Base-by-base conservation (phyloP, 1,140 invertebrate genomes). In the Bombus vancouverensis region DNA sequence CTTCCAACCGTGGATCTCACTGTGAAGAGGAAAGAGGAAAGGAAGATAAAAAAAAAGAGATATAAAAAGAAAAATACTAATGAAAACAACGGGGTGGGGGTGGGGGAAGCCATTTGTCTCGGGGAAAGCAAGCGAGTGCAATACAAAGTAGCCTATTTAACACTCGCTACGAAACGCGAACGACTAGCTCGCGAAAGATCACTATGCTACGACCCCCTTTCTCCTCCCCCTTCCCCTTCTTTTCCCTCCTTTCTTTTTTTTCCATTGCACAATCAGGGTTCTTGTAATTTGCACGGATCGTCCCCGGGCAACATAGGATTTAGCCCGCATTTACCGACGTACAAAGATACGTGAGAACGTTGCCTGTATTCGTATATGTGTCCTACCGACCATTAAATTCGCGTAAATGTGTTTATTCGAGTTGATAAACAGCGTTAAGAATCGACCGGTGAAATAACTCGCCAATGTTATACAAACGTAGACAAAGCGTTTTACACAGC, bases 141-240 rank as follows among this genome's bases (percentile, higher is more conserved):
- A 78, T 77, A 83, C 75, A 88, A 86, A 88, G 66, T 85, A 71
- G 72, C 76, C 74, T 68, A 73, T 88, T 89, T 88, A 88, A 62
- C 74, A 73, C 47, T 87, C 37, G 68, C 59, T 80, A 34, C 71
- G 70, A 39, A 62, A 68, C 85, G 37, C 42, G 80, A 70, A 81
- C 39, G 37, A 81, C 86, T 75, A 76, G 78, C 80, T 76, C 32
- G 71, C 84, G 84, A 32, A 78, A 88, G 78, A 88, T 88, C 84
- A 32, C 66, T 76, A 62, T 53, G 79, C 85, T 65, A 6, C 18
- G 18, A 53, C 6, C n/a, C 13, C 2, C 5, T 66, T 15, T 18
- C 6, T 5, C 34, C 66, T 22, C 15, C 34, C 10, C 3, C 18
- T 25, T 10, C 9, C 18, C 18, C 15, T 62, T 34, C n/a, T 10